Evolutionary conservation across 1,140 invertebrate genomes (phyloP), one percentile per base, ranked within the genome.

Genomic region (Tetramorium simillimum): DNA sequence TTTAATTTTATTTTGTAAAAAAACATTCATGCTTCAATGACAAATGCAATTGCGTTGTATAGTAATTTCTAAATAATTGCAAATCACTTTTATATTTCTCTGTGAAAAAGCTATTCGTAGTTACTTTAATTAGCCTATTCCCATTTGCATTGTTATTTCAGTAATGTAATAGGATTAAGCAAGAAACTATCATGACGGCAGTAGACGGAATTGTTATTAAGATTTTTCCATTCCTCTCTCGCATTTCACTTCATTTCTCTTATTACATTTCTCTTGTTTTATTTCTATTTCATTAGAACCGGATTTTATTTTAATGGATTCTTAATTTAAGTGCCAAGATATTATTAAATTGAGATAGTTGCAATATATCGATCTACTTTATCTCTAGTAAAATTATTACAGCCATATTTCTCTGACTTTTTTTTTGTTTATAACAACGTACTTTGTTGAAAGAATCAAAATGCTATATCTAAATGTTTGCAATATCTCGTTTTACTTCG

Each of bases 51-150:
- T 69, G 10, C 9, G 1, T 12, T 3, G 43, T n/a, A 49, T 78
- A 63, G 10, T 18, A 18, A 80, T 69, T 51, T 80, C 53, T 51
- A 69, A 5, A 80, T 69, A 69, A 69, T 40, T 53, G 62, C 62
- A 5, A n/a, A 24, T 3, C 2, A 67, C 28, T 53, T 49, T 9
- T 14, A 80, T 37, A 14, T 63, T 33, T 3, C 3, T 63, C 10
- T 53, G 53, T 0, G 5, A 80, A 37, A 43, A 43, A 43, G 33
- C 40, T 9, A 43, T 62, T 77, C 4, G 14, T 16, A 43, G 7
- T 76, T 62, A 24, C 53, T 76, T 76, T 76, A 76, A 62, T 60
- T 77, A 62, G 37, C 21, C 5, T 77, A 62, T 46, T 77, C 7
- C 16, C 14, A 77, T 60, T 76, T 24, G 53, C 56, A 75, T 75